These are phyloP conservation scores for Thunnus thynnus DNA, from an alignment of 2,113 vertebrate genomes.

Conservation along the genomic window DNA sequence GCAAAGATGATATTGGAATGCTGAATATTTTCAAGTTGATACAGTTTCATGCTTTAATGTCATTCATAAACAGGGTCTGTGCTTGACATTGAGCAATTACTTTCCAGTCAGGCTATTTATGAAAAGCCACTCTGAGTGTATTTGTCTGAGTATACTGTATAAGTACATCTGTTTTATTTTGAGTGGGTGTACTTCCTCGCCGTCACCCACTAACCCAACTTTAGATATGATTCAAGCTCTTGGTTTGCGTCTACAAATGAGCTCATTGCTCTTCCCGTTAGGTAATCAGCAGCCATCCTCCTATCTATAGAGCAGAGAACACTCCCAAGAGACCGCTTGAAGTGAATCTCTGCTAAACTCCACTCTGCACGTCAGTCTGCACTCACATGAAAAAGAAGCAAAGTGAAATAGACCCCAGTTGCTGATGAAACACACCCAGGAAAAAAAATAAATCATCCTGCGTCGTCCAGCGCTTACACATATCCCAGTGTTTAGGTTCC, in stretches of 20 bases:
- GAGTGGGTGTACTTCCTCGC: not conserved
- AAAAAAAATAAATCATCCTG: conserved; percentile 23
- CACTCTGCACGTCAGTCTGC: conserved; percentile 6
- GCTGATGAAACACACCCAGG: conserved; percentile 16
- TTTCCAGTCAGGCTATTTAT: not conserved
- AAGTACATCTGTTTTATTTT: not conserved
- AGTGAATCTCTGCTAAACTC: conserved; percentile 21
- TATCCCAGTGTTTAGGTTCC: conserved; percentile 3
- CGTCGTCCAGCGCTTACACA: not conserved
- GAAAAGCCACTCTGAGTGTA: not conserved
- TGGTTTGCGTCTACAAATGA: conserved; percentile 31
- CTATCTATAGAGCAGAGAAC: conserved; percentile 6
- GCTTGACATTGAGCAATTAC: not conserved
- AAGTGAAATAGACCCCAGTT: not conserved
- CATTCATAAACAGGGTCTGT: not conserved
- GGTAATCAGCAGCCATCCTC: not conserved
- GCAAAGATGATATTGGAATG: not conserved
- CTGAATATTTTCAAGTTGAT: not conserved
- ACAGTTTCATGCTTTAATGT: not conserved
- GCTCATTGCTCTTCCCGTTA: conserved; percentile 38
- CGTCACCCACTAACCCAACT: conserved; percentile 22
- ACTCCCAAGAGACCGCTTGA: conserved; percentile 38
- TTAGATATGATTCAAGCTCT: conserved; percentile 35
- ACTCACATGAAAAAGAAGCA: not conserved
- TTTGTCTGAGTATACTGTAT: not conserved